Evolutionary conservation across 2,797 vertebrate species (phyloP).

Genomic region (Myiotriccus ornatus): DNA sequence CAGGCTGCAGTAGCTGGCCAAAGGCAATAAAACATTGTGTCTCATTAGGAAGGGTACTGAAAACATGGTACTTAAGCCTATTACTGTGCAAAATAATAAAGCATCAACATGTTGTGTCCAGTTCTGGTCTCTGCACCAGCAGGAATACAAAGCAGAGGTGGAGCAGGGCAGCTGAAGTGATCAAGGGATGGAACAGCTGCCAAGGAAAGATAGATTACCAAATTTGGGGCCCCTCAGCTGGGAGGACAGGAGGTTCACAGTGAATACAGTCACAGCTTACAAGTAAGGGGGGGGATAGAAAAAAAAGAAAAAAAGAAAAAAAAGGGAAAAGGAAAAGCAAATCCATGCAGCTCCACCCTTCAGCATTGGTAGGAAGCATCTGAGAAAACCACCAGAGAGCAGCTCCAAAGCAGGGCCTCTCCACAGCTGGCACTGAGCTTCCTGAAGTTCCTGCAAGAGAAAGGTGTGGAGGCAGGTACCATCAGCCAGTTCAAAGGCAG

Average conservation of each 20-base stretch:
- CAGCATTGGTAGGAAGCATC: background rate
- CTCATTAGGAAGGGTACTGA: background rate
- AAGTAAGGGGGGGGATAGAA: accelerated
- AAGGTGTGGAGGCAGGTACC: background rate
- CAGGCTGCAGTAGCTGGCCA: background rate
- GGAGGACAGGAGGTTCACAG: background rate
- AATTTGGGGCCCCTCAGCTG: background rate
- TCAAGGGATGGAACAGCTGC: background rate
- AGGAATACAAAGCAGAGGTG: background rate
- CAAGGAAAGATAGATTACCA: background rate
- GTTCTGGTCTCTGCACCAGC: background rate
- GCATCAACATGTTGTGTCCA: background rate
- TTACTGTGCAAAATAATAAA: background rate
- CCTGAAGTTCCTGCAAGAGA: background rate
- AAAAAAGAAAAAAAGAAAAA: background rate
- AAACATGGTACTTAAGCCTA: background rate
- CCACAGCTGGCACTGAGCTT: background rate
- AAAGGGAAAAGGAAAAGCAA: background rate
- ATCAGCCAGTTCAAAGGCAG: background rate
- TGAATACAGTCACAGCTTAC: background rate
- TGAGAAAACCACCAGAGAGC: background rate
- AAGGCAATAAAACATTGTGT: background rate
- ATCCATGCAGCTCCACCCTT: background rate
- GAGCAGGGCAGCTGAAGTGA: background rate
- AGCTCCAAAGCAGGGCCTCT: background rate